Conservation (phyloP, 2,113 vertebrate genomes). For the Ahaetulla prasina region DNA sequence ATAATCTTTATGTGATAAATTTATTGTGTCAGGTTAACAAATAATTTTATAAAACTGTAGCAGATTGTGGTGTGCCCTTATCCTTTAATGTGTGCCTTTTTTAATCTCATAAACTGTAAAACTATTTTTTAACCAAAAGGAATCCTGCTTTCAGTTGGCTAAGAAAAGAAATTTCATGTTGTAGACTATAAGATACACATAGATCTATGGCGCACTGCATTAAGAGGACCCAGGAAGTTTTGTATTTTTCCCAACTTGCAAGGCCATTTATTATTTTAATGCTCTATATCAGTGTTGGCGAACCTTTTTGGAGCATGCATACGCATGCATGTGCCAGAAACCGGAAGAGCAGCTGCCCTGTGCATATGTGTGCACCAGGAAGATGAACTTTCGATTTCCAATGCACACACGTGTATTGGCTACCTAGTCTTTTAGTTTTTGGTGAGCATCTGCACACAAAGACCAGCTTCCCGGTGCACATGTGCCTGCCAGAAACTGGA, state of each 20-base stretch:
- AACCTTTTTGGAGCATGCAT: too few species aligned
- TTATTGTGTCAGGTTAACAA: background rate
- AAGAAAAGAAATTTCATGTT: background rate
- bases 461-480: too few species aligned
- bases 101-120: background rate
- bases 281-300: too few species aligned
- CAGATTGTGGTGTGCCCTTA: background rate
- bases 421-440: too few species aligned
- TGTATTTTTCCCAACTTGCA: background rate
- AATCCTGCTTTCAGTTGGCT: background rate
- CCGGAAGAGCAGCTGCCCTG: too few species aligned
- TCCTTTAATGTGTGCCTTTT: background rate
- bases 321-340: too few species aligned
- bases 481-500: too few species aligned
- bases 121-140: background rate
- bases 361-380: too few species aligned
- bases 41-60: background rate
- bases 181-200: background rate
- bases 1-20: conserved; percentile 6
- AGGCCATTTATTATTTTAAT: background rate
- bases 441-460: too few species aligned
- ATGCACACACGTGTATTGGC: too few species aligned
- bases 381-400: too few species aligned
- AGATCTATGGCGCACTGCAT: background rate
- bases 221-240: background rate